Percentiles rank a stretch among this genome's conserved stretches.
These are phyloP conservation scores for Augochlorella aurata DNA, from an alignment of 2,888 invertebrate species.

Conservation along the genomic window DNA sequence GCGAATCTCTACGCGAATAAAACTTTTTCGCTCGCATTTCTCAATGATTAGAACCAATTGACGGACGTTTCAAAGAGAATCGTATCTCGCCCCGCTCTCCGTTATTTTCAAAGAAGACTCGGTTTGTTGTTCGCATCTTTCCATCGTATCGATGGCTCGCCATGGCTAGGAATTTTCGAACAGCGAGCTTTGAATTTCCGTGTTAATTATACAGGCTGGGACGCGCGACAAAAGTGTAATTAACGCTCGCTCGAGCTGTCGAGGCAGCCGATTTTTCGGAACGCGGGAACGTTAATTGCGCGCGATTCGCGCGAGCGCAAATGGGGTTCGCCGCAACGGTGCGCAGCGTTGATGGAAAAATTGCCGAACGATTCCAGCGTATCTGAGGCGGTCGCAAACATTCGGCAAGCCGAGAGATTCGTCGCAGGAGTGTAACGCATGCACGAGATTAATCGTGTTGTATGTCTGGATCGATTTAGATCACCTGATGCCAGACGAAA, in stretches of 20 bases:
- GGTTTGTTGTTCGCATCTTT: no score
- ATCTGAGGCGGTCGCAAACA: background rate
- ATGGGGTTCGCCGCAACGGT: background rate
- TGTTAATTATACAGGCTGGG: no score
- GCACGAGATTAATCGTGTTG: background rate
- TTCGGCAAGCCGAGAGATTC: background rate
- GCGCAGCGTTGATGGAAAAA: background rate
- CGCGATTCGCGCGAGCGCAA: background rate
- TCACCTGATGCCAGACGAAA: background rate
- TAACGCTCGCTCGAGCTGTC: background rate
- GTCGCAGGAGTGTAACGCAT: background rate
- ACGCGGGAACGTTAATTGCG: background rate
- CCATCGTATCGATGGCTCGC: no score
- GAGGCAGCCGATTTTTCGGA: conserved; percentile 5
- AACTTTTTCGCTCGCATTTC: background rate
- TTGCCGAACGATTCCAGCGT: background rate
- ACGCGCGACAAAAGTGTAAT: background rate
- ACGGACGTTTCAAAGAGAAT: no score
- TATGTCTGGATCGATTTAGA: background rate
- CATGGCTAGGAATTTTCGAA: no score
- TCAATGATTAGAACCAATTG: background rate
- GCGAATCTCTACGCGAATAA: background rate
- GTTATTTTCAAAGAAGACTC: no score
- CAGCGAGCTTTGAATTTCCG: no score
- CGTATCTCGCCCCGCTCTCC: no score